These are phyloP conservation scores for Athene cunicularia DNA, from an alignment of 2,113 vertebrate genomes.

Conservation along the genomic window DNA sequence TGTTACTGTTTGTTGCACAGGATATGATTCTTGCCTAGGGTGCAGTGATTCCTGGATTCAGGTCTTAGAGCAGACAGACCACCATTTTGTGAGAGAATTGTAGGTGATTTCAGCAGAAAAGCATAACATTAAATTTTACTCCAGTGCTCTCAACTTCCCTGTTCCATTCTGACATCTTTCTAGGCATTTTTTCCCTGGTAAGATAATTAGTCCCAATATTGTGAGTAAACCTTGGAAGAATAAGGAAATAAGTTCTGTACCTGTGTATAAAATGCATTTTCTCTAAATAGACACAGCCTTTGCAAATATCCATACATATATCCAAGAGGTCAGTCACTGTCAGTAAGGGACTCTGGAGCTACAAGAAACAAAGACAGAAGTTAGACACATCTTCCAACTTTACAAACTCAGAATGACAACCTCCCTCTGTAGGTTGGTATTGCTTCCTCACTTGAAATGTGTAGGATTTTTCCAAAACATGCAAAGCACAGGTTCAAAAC, in stretches of 20 bases:
- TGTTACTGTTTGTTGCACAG: background rate
- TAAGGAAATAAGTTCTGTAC: slow-evolving; percentile 41
- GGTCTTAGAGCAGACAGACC: background rate
- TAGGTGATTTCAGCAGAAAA: background rate
- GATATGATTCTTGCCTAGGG: background rate
- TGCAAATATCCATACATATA: slow-evolving; percentile 77
- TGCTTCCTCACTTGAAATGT: background rate
- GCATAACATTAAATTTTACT: background rate
- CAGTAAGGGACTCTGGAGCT: slow-evolving; percentile 69
- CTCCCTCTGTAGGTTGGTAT: background rate
- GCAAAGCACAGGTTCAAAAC: background rate
- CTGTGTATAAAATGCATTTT: slow-evolving; percentile 84
- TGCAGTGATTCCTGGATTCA: background rate
- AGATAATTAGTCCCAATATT: background rate
- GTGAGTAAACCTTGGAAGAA: background rate
- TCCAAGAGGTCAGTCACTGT: slow-evolving; percentile 71
- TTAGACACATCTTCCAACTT: background rate
- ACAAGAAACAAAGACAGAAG: slow-evolving; percentile 25
- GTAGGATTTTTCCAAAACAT: background rate
- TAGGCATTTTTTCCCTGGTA: background rate
- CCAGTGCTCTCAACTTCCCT: background rate
- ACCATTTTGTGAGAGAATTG: background rate
- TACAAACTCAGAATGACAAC: background rate
- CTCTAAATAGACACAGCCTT: slow-evolving; percentile 82
- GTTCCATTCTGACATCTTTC: background rate